Percentiles rank a stretch among this genome's conserved stretches.
Evolutionary conservation across 2,113 vertebrate species (phyloP).

Genomic region (Rutilus rutilus): DNA sequence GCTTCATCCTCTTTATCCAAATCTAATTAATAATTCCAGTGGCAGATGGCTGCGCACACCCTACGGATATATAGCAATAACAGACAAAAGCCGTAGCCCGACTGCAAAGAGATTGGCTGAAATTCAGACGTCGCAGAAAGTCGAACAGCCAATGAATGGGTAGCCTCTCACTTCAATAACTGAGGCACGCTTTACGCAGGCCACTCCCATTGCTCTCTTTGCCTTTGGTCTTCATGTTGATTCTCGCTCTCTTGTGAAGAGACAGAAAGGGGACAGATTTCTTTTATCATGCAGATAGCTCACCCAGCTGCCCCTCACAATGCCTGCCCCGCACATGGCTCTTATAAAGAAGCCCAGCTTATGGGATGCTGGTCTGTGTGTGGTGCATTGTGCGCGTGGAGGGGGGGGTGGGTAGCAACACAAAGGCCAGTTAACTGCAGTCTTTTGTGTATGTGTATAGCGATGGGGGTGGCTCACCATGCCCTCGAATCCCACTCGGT

Average conservation of each 20-base stretch:
- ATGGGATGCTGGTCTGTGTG: slow-evolving; percentile 15
- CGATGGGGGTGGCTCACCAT: slow-evolving; percentile 86
- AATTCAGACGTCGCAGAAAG: slow-evolving; percentile 55
- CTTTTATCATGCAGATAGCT: slow-evolving; percentile 78
- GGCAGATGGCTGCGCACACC: slow-evolving; percentile 17
- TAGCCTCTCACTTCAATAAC: slow-evolving; percentile 44
- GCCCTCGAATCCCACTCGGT: slow-evolving; percentile 98
- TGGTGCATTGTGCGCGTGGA: slow-evolving; percentile 4
- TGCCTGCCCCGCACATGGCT: slow-evolving; percentile 63
- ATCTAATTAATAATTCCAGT: slow-evolving; percentile 28
- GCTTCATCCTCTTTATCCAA: not conserved
- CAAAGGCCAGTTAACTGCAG: slow-evolving; percentile 45
- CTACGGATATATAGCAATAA: slow-evolving; percentile 38
- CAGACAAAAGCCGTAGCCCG: slow-evolving; percentile 27
- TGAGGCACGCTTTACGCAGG: slow-evolving; percentile 40
- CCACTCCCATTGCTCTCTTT: slow-evolving; percentile 37
- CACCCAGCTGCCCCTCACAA: slow-evolving; percentile 77
- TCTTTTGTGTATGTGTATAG: slow-evolving; percentile 44
- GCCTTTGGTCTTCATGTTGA: slow-evolving; percentile 67
- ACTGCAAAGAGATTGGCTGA: slow-evolving; percentile 22
- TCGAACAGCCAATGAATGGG: slow-evolving; percentile 59
- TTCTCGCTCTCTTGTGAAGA: slow-evolving; percentile 49
- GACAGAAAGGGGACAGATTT: slow-evolving; percentile 71
- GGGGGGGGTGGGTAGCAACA: slow-evolving; percentile 42
- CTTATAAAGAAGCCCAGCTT: slow-evolving; percentile 19